Conservation (phyloP, 2,797 vertebrate genomes). For the Paramormyrops hopkinsi region DNA sequence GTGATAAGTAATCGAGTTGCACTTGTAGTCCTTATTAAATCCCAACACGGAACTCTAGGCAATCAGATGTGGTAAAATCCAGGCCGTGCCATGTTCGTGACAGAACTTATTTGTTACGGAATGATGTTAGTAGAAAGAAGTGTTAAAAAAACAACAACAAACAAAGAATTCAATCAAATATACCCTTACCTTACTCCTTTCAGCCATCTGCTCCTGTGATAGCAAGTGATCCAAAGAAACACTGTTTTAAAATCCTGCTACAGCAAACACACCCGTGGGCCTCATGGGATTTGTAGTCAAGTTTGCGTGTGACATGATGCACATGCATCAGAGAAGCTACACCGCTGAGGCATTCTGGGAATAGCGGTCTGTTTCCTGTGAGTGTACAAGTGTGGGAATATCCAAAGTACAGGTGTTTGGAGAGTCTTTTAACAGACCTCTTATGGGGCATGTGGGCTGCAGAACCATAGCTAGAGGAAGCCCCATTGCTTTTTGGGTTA, state of each 20-base stretch:
- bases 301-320: not conserved
- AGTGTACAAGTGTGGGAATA: not conserved
- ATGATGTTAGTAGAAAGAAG: slow-evolving; percentile 52
- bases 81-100: slow-evolving; percentile 42
- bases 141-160: slow-evolving; percentile 16
- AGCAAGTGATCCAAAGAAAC: slow-evolving; percentile 69
- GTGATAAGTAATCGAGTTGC: not conserved
- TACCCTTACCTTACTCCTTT: slow-evolving; percentile 70
- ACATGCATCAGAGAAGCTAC: not conserved
- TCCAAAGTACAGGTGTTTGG: not conserved
- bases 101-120: slow-evolving; percentile 51
- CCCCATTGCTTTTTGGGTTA: not conserved
- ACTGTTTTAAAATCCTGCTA: slow-evolving; percentile 60
- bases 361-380: not conserved
- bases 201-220: slow-evolving; percentile 71
- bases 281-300: slow-evolving; percentile 8
- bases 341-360: slow-evolving; percentile 4
- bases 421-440: not conserved
- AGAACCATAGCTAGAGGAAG: not conserved
- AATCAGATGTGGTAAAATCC: slow-evolving; percentile 50
- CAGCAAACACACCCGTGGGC: not conserved
- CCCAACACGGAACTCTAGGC: not conserved
- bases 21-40: not conserved
- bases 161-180: slow-evolving; percentile 6
- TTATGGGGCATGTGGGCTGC: not conserved